Evolutionary conservation across 1,140 invertebrate genomes (phyloP).

Genomic region (Nasonia longicornis): DNA sequence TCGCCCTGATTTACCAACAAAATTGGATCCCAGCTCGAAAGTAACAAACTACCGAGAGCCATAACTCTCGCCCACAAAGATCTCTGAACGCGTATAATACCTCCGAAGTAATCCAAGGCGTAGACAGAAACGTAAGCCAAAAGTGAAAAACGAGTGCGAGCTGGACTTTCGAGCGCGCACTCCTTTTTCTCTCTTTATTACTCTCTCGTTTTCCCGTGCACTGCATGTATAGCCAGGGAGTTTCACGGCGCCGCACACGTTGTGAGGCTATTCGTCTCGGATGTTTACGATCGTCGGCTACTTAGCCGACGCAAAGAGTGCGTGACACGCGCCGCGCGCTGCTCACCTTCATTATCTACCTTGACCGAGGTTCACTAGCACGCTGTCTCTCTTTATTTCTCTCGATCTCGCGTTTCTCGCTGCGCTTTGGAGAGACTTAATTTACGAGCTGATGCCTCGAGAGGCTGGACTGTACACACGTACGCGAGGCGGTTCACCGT

Average conservation of each 20-base stretch:
- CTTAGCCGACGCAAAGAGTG: constrained; percentile 20
- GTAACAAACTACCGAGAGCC: too few species aligned
- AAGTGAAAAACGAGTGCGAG: background rate
- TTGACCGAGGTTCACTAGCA: constrained; percentile 10
- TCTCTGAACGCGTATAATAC: too few species aligned
- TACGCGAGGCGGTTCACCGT: background rate
- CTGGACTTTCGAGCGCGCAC: background rate
- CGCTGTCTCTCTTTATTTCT: background rate
- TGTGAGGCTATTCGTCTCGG: constrained; percentile 10
- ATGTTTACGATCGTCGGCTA: constrained; percentile 21
- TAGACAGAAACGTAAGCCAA: constrained; percentile 5
- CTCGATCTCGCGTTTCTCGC: background rate
- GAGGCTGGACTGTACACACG: background rate
- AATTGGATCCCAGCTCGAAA: too few species aligned
- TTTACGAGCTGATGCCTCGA: background rate
- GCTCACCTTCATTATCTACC: constrained; percentile 21
- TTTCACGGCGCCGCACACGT: constrained; percentile 2
- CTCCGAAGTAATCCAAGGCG: background rate
- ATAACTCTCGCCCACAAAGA: too few species aligned
- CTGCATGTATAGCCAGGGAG: background rate
- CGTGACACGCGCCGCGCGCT: constrained; percentile 18
- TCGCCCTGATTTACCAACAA: too few species aligned
- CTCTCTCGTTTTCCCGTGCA: background rate
- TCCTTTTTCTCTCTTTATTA: background rate
- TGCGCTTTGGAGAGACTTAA: background rate